Evolutionary conservation across 2,888 invertebrate genomes (phyloP).

Genomic region (Epistrophe eligans): DNA sequence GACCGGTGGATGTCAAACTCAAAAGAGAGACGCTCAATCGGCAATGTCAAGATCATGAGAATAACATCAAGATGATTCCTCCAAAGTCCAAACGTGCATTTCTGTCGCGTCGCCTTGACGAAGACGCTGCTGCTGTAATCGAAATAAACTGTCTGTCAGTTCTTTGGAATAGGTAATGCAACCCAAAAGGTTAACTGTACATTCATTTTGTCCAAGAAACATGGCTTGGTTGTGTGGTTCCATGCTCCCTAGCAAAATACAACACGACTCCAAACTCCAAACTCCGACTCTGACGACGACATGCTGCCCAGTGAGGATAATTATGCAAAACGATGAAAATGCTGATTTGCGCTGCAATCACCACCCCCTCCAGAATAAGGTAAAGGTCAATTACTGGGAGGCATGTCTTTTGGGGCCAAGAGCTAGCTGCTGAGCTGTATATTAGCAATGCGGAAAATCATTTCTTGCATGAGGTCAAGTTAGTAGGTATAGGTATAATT

Average conservation of each 20-base stretch:
- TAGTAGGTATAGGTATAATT: slow-evolving; percentile 18
- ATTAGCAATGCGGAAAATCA: slow-evolving; percentile 59
- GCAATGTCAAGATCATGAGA: slow-evolving; percentile 51
- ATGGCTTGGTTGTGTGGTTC: slow-evolving; percentile 23
- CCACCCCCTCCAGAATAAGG: slow-evolving; percentile 30
- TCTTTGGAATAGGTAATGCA: slow-evolving; percentile 22
- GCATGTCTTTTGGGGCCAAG: slow-evolving; percentile 20
- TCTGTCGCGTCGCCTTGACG: slow-evolving; percentile 7
- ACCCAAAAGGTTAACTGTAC: slow-evolving; percentile 57
- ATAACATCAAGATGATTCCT: slow-evolving; percentile 8
- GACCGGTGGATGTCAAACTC: slow-evolving; percentile 2
- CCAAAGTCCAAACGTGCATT: slow-evolving; percentile 26
- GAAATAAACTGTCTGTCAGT: slow-evolving; percentile 41
- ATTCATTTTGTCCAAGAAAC: slow-evolving; percentile 38
- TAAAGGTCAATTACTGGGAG: slow-evolving; percentile 51
- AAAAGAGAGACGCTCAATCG: slow-evolving; percentile 17
- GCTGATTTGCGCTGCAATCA: slow-evolving; percentile 48
- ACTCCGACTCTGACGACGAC: slow-evolving; percentile 8
- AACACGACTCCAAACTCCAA: slow-evolving; percentile 29
- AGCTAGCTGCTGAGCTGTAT: background rate
- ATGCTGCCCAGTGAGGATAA: slow-evolving; percentile 50
- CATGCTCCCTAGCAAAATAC: slow-evolving; percentile 14
- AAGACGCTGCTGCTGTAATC: slow-evolving; percentile 7
- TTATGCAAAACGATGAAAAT: slow-evolving; percentile 56
- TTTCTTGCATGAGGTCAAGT: slow-evolving; percentile 44